Conservation (phyloP, 1,140 invertebrate genomes). For the Drosophila pallidifrons region DNA sequence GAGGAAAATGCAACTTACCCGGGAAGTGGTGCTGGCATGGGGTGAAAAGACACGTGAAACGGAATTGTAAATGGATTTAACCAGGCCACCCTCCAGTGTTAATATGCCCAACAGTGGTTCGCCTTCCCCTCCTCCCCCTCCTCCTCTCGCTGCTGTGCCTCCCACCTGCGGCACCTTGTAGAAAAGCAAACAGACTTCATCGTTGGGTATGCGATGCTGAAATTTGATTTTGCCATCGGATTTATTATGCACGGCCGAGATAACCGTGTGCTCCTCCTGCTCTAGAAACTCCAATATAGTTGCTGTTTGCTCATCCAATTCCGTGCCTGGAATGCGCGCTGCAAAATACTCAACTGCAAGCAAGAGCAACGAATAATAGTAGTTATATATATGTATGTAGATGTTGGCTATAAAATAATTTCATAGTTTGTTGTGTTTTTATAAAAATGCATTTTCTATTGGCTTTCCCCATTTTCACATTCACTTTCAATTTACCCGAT, state of each 20-base stretch:
- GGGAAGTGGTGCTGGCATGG: slow-evolving; percentile 53
- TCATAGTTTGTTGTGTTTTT: slow-evolving; percentile 7
- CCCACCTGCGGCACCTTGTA: slow-evolving; percentile 84
- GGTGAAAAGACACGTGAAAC: slow-evolving; percentile 84
- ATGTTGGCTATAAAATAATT: slow-evolving; percentile 4
- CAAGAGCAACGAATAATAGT: neutral
- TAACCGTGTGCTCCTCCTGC: slow-evolving; percentile 83
- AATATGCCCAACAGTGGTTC: slow-evolving; percentile 81
- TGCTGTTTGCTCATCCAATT: slow-evolving; percentile 77
- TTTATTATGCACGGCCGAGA: slow-evolving; percentile 80
- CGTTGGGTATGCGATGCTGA: slow-evolving; percentile 83
- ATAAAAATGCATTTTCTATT: neutral
- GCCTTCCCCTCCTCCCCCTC: slow-evolving; percentile 3
- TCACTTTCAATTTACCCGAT: slow-evolving; percentile 47
- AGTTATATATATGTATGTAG: no score
- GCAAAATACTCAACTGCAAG: slow-evolving; percentile 77
- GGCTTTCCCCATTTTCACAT: neutral
- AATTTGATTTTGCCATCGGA: slow-evolving; percentile 82
- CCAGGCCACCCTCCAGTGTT: slow-evolving; percentile 84
- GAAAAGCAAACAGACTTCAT: slow-evolving; percentile 83
- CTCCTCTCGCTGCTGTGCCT: slow-evolving; percentile 1
- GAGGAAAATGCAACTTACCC: slow-evolving; percentile 63
- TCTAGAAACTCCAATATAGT: slow-evolving; percentile 83
- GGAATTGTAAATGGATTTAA: slow-evolving; percentile 85
- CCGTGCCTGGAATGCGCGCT: slow-evolving; percentile 62